Evolutionary conservation across 2,113 vertebrate genomes (phyloP).

Genomic region (Opisthocomus hoazin): DNA sequence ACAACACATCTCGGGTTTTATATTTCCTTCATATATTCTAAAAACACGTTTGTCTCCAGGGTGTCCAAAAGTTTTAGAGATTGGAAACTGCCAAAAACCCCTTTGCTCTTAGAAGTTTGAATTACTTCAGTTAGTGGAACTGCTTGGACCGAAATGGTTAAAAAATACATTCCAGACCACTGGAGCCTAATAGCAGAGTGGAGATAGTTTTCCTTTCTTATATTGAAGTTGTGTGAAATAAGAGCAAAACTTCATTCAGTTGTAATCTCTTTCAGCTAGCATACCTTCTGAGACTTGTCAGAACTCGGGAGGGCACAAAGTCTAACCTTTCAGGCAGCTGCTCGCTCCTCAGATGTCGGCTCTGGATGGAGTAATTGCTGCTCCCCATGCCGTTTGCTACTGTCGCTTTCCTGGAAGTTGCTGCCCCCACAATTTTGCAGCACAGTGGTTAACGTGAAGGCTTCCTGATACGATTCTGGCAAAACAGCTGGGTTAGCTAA

Average conservation of each 20-base stretch:
- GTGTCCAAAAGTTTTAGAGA: neutral
- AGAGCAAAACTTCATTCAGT: neutral
- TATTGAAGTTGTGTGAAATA: neutral
- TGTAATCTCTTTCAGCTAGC: neutral
- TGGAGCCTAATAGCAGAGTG: neutral
- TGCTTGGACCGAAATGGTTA: neutral
- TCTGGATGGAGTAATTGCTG: neutral
- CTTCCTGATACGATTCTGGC: neutral
- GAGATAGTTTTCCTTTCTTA: neutral
- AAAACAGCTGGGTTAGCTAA: neutral
- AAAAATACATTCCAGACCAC: neutral
- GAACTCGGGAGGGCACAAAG: neutral
- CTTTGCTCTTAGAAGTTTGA: neutral
- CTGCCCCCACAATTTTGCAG: neutral
- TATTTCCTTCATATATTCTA: neutral
- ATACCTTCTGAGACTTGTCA: conserved; percentile 3
- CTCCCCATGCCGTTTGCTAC: neutral
- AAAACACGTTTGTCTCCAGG: neutral
- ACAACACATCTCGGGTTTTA: neutral
- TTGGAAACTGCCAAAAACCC: neutral
- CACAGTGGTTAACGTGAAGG: neutral
- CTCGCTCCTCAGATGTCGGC: neutral
- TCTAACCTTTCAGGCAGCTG: neutral
- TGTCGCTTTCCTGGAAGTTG: neutral
- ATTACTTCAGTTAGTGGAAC: neutral